Base-by-base conservation (phyloP, 2,113 vertebrate species). In the Hydropotes inermis region DNA sequence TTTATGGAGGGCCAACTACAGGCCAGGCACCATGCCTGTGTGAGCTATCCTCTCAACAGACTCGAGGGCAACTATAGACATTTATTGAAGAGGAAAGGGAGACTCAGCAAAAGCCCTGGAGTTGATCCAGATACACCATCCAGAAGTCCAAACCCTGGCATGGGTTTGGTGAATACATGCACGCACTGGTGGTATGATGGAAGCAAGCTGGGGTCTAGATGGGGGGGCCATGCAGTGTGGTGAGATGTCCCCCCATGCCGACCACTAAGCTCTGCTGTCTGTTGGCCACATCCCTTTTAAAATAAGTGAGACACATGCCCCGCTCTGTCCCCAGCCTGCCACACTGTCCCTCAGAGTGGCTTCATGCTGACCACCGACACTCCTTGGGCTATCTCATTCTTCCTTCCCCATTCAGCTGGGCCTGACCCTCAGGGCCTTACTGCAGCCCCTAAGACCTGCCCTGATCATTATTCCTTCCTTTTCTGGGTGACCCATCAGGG, bases 121-220 rank as follows among this genome's bases (percentile, higher is more conserved):
- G 47, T 6, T 9, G n/a, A 50, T 50, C 43, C 64, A 84, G 76
- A 23, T 6, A 19, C 0, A 1, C 45, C 50, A 19, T 19, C 33
- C 28, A 19, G 47, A 67, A 83, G 67, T 10, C 79, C 67, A 54
- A 33, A 50, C 58, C 30, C 50, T 2, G 4, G 33, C 0, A 60
- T 19, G 36, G 57, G 36, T 52, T 5, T 84, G 64, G 27, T 28
- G 58, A 90, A 17, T 2, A 30, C 50, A 27, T 1, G 19, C 43
- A 9, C 0, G 2, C 0, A 13, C 43, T 6, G 27, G 67, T 6
- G 23, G n/a, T n/a, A 1, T 5, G 92, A 21, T 3, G 60, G 94
- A 89, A 67, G 61, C 4, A 28, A 36, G 39, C 33, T 33, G 7
- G 36, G 7, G 85, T 85, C 43, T 47, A 76, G 39, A 36, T 39